These are phyloP conservation scores for Tenualosa ilisha DNA, from an alignment of 2,797 vertebrate genomes.

Conservation along the genomic window DNA sequence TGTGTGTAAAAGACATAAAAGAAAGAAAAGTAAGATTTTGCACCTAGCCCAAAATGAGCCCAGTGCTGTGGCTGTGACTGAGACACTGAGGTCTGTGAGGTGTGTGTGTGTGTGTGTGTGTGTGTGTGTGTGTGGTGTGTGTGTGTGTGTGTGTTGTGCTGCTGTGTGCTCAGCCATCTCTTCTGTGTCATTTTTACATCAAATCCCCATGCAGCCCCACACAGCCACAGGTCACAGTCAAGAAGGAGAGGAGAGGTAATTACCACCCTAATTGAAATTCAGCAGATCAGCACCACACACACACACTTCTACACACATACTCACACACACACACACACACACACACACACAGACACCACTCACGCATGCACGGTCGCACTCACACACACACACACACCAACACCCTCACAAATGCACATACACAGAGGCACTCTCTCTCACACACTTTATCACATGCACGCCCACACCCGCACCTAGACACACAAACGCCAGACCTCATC, in stretches of 20 bases:
- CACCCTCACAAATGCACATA: not conserved
- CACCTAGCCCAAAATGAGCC: not conserved
- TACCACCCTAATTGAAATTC: conserved; percentile 19
- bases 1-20: not conserved
- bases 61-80: not conserved
- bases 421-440: conserved; percentile 25
- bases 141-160: conserved; percentile 24
- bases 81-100: not conserved
- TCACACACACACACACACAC: not conserved
- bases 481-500: conserved; percentile 21
- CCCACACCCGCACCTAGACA: not conserved
- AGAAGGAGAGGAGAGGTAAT: conserved; percentile 15
- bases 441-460: conserved; percentile 66
- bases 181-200: conserved; percentile 1
- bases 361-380: not conserved
- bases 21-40: not conserved
- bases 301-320: not conserved
- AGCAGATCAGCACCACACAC: conserved; percentile 9
- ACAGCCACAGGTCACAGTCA: conserved; percentile 20
- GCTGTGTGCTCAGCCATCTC: conserved; percentile 17
- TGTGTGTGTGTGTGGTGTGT: not conserved
- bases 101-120: not conserved
- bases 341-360: not conserved
- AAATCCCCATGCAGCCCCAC: not conserved
- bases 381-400: not conserved